These are phyloP conservation scores for Pyxicephalus adspersus DNA, from an alignment of 2,113 vertebrate species.

Conservation along the genomic window DNA sequence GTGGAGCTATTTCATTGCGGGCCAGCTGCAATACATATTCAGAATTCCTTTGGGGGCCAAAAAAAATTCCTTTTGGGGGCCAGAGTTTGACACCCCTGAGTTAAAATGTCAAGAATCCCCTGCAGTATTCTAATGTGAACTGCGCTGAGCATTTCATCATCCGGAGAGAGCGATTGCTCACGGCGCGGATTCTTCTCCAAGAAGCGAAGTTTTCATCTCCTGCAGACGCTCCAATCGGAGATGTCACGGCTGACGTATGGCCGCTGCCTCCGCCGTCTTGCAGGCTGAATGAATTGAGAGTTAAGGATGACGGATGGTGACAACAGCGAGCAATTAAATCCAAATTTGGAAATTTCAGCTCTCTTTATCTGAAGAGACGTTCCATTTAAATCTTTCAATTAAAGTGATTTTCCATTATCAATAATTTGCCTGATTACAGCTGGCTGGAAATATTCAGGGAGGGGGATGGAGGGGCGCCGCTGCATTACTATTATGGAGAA, in stretches of 20 bases:
- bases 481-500: slow-evolving; percentile 33
- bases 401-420: slow-evolving; percentile 30
- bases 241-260: slow-evolving; percentile 16
- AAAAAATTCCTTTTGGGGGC: too few species aligned
- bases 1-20: too few species aligned
- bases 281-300: slow-evolving; percentile 24
- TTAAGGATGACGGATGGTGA: slow-evolving; percentile 17
- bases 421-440: slow-evolving; percentile 41
- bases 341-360: slow-evolving; percentile 34
- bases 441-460: slow-evolving; percentile 24
- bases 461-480: background rate
- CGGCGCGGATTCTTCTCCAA: too few species aligned
- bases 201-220: too few species aligned
- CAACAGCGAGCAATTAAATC: slow-evolving; percentile 20
- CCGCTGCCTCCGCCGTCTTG: background rate
- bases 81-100: too few species aligned
- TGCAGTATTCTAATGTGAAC: too few species aligned
- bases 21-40: too few species aligned
- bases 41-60: too few species aligned
- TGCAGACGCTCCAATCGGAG: too few species aligned
- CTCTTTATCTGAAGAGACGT: slow-evolving; percentile 21
- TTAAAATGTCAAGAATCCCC: too few species aligned
- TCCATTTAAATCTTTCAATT: slow-evolving; percentile 28
- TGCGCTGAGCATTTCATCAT: too few species aligned
- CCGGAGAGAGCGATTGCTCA: too few species aligned